Evolutionary conservation across 2,113 vertebrate species (phyloP).

Genomic region (Hepsetus odoe): DNA sequence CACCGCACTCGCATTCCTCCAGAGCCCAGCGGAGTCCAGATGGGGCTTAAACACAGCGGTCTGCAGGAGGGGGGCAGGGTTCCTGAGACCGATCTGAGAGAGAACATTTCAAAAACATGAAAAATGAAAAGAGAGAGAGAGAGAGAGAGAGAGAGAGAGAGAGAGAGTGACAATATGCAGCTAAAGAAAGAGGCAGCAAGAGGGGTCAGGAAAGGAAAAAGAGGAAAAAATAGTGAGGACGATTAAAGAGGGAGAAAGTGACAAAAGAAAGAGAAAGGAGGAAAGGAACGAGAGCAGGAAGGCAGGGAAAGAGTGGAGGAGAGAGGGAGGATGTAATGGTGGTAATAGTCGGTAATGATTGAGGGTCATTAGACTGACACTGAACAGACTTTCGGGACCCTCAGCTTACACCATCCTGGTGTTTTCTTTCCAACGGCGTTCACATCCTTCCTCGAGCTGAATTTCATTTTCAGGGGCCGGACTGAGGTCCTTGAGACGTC

Average conservation of each 20-base stretch:
- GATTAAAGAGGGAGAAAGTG: not conserved
- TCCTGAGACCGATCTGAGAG: not conserved
- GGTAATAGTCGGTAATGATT: slow-evolving; percentile 1
- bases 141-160: slow-evolving; percentile 43
- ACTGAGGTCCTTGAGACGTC: slow-evolving; percentile 27
- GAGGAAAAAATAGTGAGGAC: not conserved
- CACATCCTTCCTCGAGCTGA: not conserved
- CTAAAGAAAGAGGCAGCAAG: not conserved
- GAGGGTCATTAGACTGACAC: not conserved
- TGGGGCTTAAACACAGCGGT: slow-evolving; percentile 69
- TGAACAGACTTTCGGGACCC: slow-evolving; percentile 14
- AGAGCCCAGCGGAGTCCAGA: slow-evolving; percentile 66
- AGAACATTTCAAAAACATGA: slow-evolving; percentile 56
- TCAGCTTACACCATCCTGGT: not conserved
- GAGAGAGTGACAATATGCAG: slow-evolving; percentile 30
- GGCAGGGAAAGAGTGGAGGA: not conserved
- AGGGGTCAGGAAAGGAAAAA: not conserved
- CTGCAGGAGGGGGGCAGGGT: slow-evolving; percentile 60
- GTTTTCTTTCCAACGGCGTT: slow-evolving; percentile 19
- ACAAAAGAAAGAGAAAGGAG: slow-evolving; percentile 20
- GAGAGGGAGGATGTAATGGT: slow-evolving; percentile 1
- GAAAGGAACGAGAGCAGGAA: not conserved
- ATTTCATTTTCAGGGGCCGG: not conserved
- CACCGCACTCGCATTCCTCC: slow-evolving; percentile 67
- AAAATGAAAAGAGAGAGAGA: slow-evolving; percentile 51